A percentile compares a stretch with the other conserved stretches of the same genome.
Conservation (phyloP, 2,888 invertebrate genomes). For the Agrotis exclamationis region DNA sequence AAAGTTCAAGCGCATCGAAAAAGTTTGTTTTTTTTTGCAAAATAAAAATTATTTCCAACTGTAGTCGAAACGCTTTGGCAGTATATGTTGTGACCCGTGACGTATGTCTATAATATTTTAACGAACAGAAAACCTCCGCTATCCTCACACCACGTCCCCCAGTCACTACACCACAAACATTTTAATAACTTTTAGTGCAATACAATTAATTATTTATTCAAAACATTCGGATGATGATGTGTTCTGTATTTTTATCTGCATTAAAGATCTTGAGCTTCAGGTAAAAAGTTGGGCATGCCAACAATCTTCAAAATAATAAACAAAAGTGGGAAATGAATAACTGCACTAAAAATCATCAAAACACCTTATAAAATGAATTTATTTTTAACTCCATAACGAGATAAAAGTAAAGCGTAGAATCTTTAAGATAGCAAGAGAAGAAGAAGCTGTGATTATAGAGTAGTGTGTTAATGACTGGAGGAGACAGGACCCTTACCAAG, state of each 20-base stretch:
- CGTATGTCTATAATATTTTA: constrained; percentile 32
- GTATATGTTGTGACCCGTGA: constrained; percentile 65
- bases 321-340: constrained; percentile 2
- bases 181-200: constrained; percentile 74
- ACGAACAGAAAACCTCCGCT: constrained; percentile 49
- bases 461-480: constrained; percentile 84
- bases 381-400: constrained; percentile 63
- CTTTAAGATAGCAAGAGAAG: constrained; percentile 75
- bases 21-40: constrained; percentile 25
- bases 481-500: constrained; percentile 72
- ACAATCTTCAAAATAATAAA: not conserved
- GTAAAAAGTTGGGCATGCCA: not conserved
- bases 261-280: not conserved
- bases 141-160: constrained; percentile 87
- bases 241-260: not conserved
- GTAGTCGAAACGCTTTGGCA: constrained; percentile 62
- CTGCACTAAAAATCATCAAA: constrained; percentile 77
- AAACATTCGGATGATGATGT: not conserved
- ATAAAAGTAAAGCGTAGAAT: constrained; percentile 73
- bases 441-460: constrained; percentile 78
- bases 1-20: constrained; percentile 52
- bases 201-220: not conserved
- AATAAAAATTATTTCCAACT: constrained; percentile 36
- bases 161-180: constrained; percentile 79
- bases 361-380: constrained; percentile 62